Conservation (phyloP, 1,140 invertebrate species). For the Zaprionus kolodkinae region DNA sequence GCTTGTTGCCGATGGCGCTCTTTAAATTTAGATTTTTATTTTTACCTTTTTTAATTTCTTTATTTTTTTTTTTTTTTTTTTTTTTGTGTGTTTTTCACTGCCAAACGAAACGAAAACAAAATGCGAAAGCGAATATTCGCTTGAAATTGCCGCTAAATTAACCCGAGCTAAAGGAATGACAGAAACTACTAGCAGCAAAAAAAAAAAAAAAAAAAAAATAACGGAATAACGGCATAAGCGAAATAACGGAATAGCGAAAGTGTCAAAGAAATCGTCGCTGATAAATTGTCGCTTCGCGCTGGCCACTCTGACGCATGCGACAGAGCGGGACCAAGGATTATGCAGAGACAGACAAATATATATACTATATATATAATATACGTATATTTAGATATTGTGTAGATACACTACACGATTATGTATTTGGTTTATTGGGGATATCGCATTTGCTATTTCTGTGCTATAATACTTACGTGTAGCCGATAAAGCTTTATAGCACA, state of each 20-base stretch:
- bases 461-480: background rate
- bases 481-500: conserved; percentile 26
- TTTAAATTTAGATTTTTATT: conserved; percentile 53
- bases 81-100: conserved; percentile 20
- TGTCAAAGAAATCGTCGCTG: conserved; percentile 38
- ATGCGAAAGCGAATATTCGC: conserved; percentile 60
- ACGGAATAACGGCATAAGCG: conserved; percentile 23
- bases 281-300: conserved; percentile 34
- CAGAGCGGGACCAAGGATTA: conserved; percentile 16
- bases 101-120: conserved; percentile 41
- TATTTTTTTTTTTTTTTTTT: background rate
- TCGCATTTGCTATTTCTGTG: conserved; percentile 3
- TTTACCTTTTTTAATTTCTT: conserved; percentile 18
- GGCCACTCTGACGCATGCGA: conserved; percentile 29
- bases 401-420: conserved; percentile 1
- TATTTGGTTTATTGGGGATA: conserved; percentile 26
- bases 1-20: background rate
- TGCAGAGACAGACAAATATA: background rate
- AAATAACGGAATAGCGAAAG: conserved; percentile 34
- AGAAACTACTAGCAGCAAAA: conserved; percentile 3
- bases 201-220: no score
- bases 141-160: conserved; percentile 76
- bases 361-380: no score
- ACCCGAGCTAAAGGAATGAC: conserved; percentile 40
- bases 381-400: conserved; percentile 9